These are phyloP conservation scores for Laothoe populi DNA, from an alignment of 2,888 invertebrate species.

Conservation along the genomic window DNA sequence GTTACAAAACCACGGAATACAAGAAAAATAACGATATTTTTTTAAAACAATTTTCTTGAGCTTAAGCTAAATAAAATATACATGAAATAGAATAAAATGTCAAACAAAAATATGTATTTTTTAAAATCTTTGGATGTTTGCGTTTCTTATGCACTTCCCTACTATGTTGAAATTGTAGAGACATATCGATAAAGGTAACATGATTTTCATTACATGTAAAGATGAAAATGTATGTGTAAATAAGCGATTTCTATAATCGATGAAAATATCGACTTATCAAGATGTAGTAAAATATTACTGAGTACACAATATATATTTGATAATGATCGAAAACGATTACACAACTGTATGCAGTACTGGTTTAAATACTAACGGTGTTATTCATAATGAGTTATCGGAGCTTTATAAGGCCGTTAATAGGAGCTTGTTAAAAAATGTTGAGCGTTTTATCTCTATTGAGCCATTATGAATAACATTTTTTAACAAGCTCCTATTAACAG, in stretches of 20 bases:
- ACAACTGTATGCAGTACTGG: background rate
- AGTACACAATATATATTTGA: background rate
- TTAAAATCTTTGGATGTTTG: constrained; percentile 56
- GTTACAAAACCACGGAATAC: constrained; percentile 52
- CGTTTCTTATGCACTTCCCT: constrained; percentile 74
- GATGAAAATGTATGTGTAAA: background rate
- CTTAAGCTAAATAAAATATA: constrained; percentile 51
- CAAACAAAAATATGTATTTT: constrained; percentile 42
- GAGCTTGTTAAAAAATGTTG: too few species aligned
- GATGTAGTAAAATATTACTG: background rate
- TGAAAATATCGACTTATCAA: background rate
- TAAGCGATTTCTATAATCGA: background rate
- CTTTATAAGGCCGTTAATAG: too few species aligned
- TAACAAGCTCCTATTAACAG: too few species aligned
- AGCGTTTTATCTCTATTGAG: too few species aligned
- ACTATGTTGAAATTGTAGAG: constrained; percentile 54
- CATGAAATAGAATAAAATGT: constrained; percentile 41
- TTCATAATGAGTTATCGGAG: too few species aligned
- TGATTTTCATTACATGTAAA: background rate
- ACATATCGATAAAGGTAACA: constrained; percentile 32
- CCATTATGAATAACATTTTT: too few species aligned
- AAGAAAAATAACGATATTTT: constrained; percentile 47
- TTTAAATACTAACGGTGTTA: background rate
- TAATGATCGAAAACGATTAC: background rate
- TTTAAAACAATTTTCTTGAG: constrained; percentile 35